A percentile compares a stretch with the other conserved stretches of the same genome.
phyloP scores from a whole-genome alignment of 2,113 vertebrate species.

The Ameiurus melas region DNA sequence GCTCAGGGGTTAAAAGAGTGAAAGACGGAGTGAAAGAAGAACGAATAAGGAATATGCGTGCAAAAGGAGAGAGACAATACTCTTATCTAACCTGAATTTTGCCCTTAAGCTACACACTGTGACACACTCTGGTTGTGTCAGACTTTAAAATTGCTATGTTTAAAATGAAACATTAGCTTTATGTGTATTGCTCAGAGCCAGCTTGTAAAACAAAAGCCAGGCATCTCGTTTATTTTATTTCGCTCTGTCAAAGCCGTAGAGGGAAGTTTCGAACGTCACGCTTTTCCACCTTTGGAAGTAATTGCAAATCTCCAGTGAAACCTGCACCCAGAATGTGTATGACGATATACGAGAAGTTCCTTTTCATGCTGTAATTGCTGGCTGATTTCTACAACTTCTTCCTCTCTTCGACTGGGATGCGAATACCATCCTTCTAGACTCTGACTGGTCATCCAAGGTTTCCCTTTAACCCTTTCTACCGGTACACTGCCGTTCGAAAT shows the following conservation, averaged over 20 bases:
- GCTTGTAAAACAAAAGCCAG: slow-evolving; percentile 23
- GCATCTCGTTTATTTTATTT: not conserved
- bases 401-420: not conserved
- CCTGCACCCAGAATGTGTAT: not conserved
- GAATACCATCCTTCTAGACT: not conserved
- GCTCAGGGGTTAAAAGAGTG: slow-evolving; percentile 40
- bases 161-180: slow-evolving; percentile 20
- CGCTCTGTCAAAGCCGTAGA: not conserved
- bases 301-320: slow-evolving; percentile 7
- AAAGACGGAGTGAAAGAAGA: slow-evolving; percentile 37
- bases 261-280: not conserved
- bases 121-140: not conserved
- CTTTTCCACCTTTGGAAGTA: slow-evolving; percentile 1
- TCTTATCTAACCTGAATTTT: slow-evolving; percentile 17
- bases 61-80: not conserved
- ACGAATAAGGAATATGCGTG: slow-evolving; percentile 3
- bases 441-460: slow-evolving; percentile 14
- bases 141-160: slow-evolving; percentile 7
- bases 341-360: not conserved
- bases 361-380: not conserved
- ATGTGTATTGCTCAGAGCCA: slow-evolving; percentile 30
- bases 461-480: not conserved
- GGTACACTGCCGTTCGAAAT: too few species aligned
- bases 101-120: slow-evolving; percentile 28
- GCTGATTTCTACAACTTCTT: not conserved